Base-by-base conservation (phyloP, 2,113 vertebrate species). In the Pachypanchax playfairii region DNA sequence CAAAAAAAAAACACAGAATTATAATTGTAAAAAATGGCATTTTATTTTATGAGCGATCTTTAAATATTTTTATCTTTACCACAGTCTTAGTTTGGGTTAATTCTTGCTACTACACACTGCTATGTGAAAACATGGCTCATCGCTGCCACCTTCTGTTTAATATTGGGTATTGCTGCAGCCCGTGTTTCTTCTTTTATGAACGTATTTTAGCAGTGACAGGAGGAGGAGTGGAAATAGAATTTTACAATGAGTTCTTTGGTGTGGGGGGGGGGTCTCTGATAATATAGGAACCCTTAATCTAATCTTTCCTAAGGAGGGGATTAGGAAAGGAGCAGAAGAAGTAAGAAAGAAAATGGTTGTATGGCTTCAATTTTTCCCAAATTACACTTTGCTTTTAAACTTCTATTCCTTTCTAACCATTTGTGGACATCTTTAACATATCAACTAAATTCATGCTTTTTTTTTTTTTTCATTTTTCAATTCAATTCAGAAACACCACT, bases 131-230 rank as follows among this genome's bases (percentile, higher is more conserved):
- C 78, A 46, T 59, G 70, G 85, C 68, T 28, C 73, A 72, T 12
- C 86, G 80, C 85, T 87, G 82, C 89, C 87, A 85, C 72, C 89
- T 89, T 60, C 82, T 88, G 89, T 49, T 52, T 0, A 1, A 75
- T 57, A 28, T 4, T 1, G 2, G n/a, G 35, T 20, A 55, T 22
- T 61, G 49, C 73, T 70, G 48, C 53, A 39, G 3, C 28, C 2
- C n/a, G 65, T 50, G 57, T 18, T 3, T 44, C 25, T 35, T 15
- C 2, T 44, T 35, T 41, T 31, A 7, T 17, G 3, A 39, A 1
- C 65, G 62, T 69, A 77, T 74, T 73, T 51, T 64, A 63, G 18
- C 42, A 54, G n/a, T 22, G 31, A 52, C 13, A 77, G 38, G 59
- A 42, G 63, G 50, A 0, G 10, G 18, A 50, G 7, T 26, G 35